Evolutionary conservation across 2,113 vertebrate genomes (phyloP), one percentile per base, ranked within the genome.

Genomic region (Geococcyx californianus): DNA sequence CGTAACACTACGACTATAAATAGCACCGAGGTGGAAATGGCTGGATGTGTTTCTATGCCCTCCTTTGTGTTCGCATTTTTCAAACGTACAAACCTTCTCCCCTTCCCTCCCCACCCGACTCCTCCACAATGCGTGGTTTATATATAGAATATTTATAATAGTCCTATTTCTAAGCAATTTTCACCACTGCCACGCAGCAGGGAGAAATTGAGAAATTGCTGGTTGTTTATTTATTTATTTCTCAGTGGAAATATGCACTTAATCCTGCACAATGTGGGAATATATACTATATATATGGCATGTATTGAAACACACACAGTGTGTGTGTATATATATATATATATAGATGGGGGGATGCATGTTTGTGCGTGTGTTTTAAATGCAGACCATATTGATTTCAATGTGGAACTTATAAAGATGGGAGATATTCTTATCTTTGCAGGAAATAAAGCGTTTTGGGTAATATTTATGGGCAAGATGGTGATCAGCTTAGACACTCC

Each of bases 151-250:
- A 96, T 94, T 97, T 95, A 70, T 88, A 93, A 88, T 84, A 86
- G 83, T 47, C 76, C 47, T 29, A 92, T 95, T 96, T 92, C 93
- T 63, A 63, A 89, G 95, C 93, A 93, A 95, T 97, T 97, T 95
- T 90, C 96, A 34, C 96, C 89, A 70, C 94, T 92, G 95, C 86
- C 76, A 81, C 86, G 5, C 95, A 94, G 94, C 86, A 59, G 96
- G 96, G 72, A 94, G 95, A 95, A 89, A 97, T 95, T 86, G 96
- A 93, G 95, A 96, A 97, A 97, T 96, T 94, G 89, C 79, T 60
- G 93, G 86, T 90, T 95, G 87, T 13, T 97, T 96, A 75, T 96
- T 96, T 95, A 94, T 95, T 96, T 95, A 86, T 97, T 96, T 95
- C 89, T 74, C 68, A 4, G 47, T 84, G 84, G 83, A 94, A 93